phyloP scores from a whole-genome alignment of 2,113 vertebrate genomes.

The Panthera tigris region DNA sequence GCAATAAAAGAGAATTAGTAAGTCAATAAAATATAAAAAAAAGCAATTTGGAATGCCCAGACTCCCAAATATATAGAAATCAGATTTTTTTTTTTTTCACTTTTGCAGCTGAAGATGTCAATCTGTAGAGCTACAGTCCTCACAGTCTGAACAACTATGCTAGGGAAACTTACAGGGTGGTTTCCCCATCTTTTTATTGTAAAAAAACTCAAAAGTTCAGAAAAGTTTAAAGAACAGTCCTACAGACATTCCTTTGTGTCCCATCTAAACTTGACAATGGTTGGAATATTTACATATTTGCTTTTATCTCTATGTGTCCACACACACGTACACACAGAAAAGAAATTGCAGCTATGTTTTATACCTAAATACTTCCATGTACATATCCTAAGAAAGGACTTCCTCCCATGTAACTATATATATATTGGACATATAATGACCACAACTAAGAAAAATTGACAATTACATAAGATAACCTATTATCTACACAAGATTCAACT shows the following conservation, averaged over 20 bases:
- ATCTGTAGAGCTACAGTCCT: fast-evolving
- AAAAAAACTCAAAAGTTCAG: background rate
- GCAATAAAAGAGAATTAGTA: background rate
- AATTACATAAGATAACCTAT: background rate
- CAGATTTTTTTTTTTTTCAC: background rate
- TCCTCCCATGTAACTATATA: background rate
- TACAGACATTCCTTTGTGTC: background rate
- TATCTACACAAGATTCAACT: background rate
- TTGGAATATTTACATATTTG: background rate
- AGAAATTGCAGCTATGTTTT: background rate
- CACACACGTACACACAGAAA: background rate
- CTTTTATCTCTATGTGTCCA: background rate
- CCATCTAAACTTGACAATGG: background rate
- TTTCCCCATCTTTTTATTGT: background rate
- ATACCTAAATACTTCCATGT: background rate
- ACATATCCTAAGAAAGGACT: background rate
- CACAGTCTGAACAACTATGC: background rate
- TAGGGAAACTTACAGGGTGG: background rate
- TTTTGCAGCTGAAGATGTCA: background rate
- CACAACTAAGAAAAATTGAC: background rate
- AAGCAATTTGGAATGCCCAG: background rate
- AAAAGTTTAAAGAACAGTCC: background rate
- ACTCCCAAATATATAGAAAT: background rate
- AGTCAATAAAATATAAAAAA: background rate
- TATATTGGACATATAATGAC: background rate